Conservation (phyloP, 2,797 vertebrate genomes). For the Myioborus miniatus region DNA sequence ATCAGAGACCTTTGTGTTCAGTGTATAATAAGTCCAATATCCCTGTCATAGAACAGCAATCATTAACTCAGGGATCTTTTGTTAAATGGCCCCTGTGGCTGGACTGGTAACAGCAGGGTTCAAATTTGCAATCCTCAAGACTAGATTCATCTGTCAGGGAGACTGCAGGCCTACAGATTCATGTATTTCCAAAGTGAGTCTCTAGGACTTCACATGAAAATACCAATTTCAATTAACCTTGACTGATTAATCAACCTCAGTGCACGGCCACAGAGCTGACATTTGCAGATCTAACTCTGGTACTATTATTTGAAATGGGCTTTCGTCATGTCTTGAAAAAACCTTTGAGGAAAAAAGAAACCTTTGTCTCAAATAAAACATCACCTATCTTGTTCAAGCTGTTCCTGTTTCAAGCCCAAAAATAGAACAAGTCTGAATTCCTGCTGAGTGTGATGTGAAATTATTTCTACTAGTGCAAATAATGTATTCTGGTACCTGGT, state of each 20-base stretch:
- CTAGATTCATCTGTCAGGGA: slow-evolving; percentile 21
- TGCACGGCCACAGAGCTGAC: not conserved
- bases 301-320: not conserved
- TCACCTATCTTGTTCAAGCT: not conserved
- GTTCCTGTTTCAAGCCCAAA: not conserved
- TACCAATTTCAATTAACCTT: not conserved
- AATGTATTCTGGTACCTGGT: not conserved
- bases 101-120: slow-evolving; percentile 52
- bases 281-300: not conserved
- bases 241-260: slow-evolving; percentile 21
- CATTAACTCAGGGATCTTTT: slow-evolving; percentile 48
- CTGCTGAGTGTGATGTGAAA: not conserved
- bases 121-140: slow-evolving; percentile 42
- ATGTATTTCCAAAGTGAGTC: not conserved
- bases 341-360: slow-evolving; percentile 29
- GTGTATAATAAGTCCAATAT: slow-evolving; percentile 56
- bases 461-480: slow-evolving; percentile 24
- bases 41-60: slow-evolving; percentile 56
- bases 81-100: slow-evolving; percentile 46
- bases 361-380: slow-evolving; percentile 47
- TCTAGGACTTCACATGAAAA: slow-evolving; percentile 17
- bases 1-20: slow-evolving; percentile 60
- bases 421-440: slow-evolving; percentile 29
- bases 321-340: not conserved
- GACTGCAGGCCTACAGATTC: not conserved